Percentiles rank a stretch among this genome's conserved stretches.
phyloP scores from a whole-genome alignment of 1,140 invertebrate genomes.

The Forficula auricularia region DNA sequence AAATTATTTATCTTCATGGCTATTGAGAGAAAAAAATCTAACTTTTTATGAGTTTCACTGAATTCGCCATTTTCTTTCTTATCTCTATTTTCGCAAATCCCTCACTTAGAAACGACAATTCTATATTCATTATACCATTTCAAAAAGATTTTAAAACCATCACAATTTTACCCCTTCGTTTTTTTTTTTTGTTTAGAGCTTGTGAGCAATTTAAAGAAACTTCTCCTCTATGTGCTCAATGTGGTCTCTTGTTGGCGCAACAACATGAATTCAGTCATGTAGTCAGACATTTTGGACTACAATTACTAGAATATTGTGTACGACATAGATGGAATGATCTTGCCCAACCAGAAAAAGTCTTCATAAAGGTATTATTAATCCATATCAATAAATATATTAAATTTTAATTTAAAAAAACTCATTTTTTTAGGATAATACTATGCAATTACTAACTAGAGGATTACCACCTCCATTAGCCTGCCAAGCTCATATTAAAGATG shows the following conservation, averaged over 20 bases:
- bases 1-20: too few relatives aligned
- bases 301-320: conserved; percentile 76
- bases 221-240: conserved; percentile 68
- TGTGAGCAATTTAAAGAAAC: conserved; percentile 52
- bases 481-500: conserved; percentile 63
- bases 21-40: too few relatives aligned
- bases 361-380: conserved; percentile 47
- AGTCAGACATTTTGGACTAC: conserved; percentile 72
- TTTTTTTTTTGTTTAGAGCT: too few relatives aligned
- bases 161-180: too few relatives aligned
- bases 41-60: too few relatives aligned
- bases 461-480: conserved; percentile 31
- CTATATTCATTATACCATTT: too few relatives aligned
- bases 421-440: conserved; percentile 49
- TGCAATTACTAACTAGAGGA: conserved; percentile 57
- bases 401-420: neutral
- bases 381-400: neutral
- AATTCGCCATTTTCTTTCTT: too few relatives aligned
- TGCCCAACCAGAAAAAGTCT: conserved; percentile 65
- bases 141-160: too few relatives aligned
- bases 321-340: conserved; percentile 82
- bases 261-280: conserved; percentile 49
- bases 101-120: too few relatives aligned
- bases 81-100: too few relatives aligned
- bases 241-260: conserved; percentile 59